These are phyloP conservation scores for Hemicrepidius hirtus DNA, from an alignment of 2,888 invertebrate genomes.

Conservation along the genomic window DNA sequence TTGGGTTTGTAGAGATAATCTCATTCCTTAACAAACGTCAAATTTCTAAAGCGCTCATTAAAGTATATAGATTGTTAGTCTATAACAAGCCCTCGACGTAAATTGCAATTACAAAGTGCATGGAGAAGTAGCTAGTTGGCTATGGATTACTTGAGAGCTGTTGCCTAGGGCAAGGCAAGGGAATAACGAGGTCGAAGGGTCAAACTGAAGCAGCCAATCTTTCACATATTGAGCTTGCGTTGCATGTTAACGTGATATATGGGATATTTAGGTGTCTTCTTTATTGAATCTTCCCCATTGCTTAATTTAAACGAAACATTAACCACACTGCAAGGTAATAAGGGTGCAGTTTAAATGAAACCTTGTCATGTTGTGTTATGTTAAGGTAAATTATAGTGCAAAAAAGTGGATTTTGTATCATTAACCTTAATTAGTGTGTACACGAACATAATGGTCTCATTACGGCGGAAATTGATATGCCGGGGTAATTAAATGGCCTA, in stretches of 20 bases:
- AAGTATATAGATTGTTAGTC: slow-evolving; percentile 10
- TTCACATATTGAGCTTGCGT: slow-evolving; percentile 13
- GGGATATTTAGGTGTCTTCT: neutral
- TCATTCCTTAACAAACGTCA: neutral
- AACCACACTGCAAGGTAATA: neutral
- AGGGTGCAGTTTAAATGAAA: neutral
- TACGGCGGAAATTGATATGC: slow-evolving; percentile 9
- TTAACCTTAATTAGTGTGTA: slow-evolving; percentile 20
- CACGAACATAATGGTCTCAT: slow-evolving; percentile 4
- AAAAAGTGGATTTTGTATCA: slow-evolving; percentile 2
- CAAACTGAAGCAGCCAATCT: slow-evolving; percentile 12
- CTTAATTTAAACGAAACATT: neutral
- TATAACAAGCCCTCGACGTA: slow-evolving; percentile 5
- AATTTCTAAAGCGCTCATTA: slow-evolving; percentile 12
- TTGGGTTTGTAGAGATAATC: neutral
- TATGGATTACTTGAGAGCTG: slow-evolving; percentile 19
- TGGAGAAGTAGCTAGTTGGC: slow-evolving; percentile 26
- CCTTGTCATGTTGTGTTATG: slow-evolving; percentile 3
- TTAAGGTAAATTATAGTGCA: neutral
- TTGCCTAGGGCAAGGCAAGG: slow-evolving; percentile 23
- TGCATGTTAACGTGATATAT: slow-evolving; percentile 15
- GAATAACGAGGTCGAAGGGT: slow-evolving; percentile 22
- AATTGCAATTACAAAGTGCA: slow-evolving; percentile 25
- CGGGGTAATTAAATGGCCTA: neutral
- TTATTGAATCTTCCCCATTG: neutral